Base-by-base conservation (phyloP, 1,140 invertebrate species). In the Mylabris phalerata region DNA sequence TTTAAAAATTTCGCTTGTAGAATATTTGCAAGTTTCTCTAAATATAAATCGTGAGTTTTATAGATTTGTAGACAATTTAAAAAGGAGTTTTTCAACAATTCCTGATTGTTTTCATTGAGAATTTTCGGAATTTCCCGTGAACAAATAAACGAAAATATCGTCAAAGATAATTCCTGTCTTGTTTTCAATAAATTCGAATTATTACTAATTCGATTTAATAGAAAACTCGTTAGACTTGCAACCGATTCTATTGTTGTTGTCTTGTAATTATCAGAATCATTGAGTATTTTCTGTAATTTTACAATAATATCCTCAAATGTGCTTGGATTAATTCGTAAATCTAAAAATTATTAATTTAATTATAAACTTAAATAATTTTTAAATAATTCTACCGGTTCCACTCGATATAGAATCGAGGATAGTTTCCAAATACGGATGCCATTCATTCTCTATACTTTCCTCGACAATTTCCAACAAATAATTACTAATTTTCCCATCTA, bases 231-330 rank as follows among this genome's bases (percentile, higher is more conserved):
- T 32, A 32, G 32, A 32, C 3, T 32, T 32, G 32, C 32, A 5
- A 32, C 32, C 32, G 32, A 32, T 32, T 32, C 7, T 4, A 32
- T 32, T 32, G 32, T 32, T 32, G 32, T 32, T 32, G 32, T 32
- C 7, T 32, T 7, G 7, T 32, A 32, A 32, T 32, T 32, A 32
- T 32, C 32, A 7, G 7, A 32, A 32, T 32, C 7, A 1, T 32
- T 32, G 1, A 32, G 32, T 3, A 32, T 32, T 32, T 62, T 55
- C 9, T 61, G 67, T 49, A 81, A 65, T 48, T 74, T 75, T 9
- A 69, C 41, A n/a, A 81, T 67, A 19, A 84, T 79, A 45, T 71
- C 62, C 48, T 74, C 71, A 10, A 82, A 73, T 3, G 77, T 77
- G 3, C 72, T 65, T 55, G 77, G 67, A 47, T 73, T 78, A 24